Base-by-base conservation (phyloP, 2,888 invertebrate species). In the Pegoplata infirma region DNA sequence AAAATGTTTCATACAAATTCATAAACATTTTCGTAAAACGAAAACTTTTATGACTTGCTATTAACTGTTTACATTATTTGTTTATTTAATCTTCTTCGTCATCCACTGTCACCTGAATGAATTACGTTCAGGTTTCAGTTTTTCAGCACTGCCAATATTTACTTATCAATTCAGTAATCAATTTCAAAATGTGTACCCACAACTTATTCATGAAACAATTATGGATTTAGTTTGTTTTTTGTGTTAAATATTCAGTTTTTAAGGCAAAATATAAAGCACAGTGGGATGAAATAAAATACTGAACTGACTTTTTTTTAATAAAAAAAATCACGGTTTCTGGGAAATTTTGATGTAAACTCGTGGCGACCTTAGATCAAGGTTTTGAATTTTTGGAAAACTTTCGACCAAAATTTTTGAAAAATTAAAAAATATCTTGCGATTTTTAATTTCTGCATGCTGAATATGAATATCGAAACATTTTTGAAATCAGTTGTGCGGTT, bases 131-230 rank as follows among this genome's bases (percentile, higher is more conserved):
- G 32, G 36, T 40, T n/a, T 68, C 51, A 36, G 32, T 36, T 72
- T 49, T 73, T 78, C 28, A 46, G 49, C 17, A 46, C 4, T 17
- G 5, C 5, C 40, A 79, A 72, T 79, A 79, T 79, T 79, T 75
- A 51, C 67, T 67, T 63, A 47, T 67, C 63, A 71, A 75, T 79
- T 63, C 40, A 79, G 17, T 72, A 71, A 79, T 72, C 67, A 72
- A 72, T 72, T 67, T 53, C 2, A 19, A 63, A 56, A 58, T 36
- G 25, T 55, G 47, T 58, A 51, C 55, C 66, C 67, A 63, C 76
- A 56, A 72, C 56, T 67, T 61, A 49, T 58, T 46, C 23, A 44
- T 40, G 51, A 58, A 77, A 63, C 67, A 72, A 72, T 76, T 71
- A 68, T 61, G 17, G 21, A 56, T n/a, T 14, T 44, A 66, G 56